Percentiles rank a stretch among this genome's conserved stretches.
phyloP scores from a whole-genome alignment of 2,113 vertebrate genomes.

The Reinhardtius hippoglossoides region DNA sequence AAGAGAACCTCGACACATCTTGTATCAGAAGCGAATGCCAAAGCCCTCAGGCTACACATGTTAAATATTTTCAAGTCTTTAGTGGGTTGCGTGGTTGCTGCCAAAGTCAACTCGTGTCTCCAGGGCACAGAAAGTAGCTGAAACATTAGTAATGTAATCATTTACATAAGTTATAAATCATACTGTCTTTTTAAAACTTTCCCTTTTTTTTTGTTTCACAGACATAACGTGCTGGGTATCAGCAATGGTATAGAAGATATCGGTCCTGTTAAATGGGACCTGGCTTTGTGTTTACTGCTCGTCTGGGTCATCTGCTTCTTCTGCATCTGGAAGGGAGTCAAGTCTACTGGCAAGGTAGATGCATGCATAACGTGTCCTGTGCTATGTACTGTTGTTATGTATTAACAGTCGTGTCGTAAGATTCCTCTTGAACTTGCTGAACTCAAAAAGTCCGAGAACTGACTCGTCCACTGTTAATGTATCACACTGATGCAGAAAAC shows the following conservation, averaged over 20 bases:
- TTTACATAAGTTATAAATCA: background rate
- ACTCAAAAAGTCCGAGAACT: background rate
- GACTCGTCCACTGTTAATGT: background rate
- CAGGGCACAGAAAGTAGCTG: background rate
- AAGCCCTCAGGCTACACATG: background rate
- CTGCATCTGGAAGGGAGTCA: constrained; percentile 99
- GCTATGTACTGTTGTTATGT: background rate
- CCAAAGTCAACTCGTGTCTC: background rate
- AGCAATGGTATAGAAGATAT: constrained; percentile 89
- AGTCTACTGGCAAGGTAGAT: constrained; percentile 94
- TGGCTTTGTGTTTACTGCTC: constrained; percentile 93
- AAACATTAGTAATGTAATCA: background rate
- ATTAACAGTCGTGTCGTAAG: background rate
- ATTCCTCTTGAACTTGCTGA: background rate
- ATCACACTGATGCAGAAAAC: background rate
- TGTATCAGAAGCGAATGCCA: too few species aligned
- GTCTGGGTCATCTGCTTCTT: constrained; percentile 99
- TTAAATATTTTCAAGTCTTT: background rate
- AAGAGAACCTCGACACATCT: background rate
- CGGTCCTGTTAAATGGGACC: constrained; percentile 93
- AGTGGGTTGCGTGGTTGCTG: background rate
- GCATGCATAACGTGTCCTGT: background rate
- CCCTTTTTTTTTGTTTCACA: constrained; percentile 53
- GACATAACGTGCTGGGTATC: constrained; percentile 93
- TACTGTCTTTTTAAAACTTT: too few species aligned